phyloP scores from a whole-genome alignment of 2,888 invertebrate species.

The Cataglyphis livida region DNA sequence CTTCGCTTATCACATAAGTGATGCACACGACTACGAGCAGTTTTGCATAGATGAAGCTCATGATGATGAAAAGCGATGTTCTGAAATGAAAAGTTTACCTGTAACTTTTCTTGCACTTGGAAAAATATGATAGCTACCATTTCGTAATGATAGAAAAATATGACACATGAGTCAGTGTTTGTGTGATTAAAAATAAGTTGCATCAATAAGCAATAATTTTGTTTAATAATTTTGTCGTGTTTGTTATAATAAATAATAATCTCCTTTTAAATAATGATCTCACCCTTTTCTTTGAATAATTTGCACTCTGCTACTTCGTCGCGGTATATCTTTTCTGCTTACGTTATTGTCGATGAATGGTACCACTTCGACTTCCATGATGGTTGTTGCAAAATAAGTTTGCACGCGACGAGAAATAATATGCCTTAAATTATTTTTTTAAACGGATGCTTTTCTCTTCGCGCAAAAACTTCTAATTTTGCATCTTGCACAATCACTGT shows the following conservation, averaged over 20 bases:
- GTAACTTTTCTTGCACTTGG: neutral
- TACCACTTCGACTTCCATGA: conserved; percentile 81
- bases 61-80: conserved; percentile 97
- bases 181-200: neutral
- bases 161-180: neutral
- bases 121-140: neutral
- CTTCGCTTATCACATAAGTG: conserved; percentile 97
- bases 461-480: neutral
- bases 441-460: neutral
- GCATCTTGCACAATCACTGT: neutral
- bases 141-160: neutral
- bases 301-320: conserved; percentile 75
- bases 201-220: neutral
- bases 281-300: conserved; percentile 79
- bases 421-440: neutral
- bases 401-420: neutral
- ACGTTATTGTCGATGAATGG: conserved; percentile 78
- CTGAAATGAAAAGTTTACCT: conserved; percentile 87
- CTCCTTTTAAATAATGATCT: conserved; percentile 74
- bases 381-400: conserved; percentile 8
- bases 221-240: neutral
- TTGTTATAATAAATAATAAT: neutral
- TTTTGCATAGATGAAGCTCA: conserved; percentile 98
- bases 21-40: conserved; percentile 97
- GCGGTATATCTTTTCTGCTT: conserved; percentile 60